Evolutionary conservation across 2,113 vertebrate species (phyloP), one percentile per base, ranked within the genome.

Genomic region (Osmerus mordax): DNA sequence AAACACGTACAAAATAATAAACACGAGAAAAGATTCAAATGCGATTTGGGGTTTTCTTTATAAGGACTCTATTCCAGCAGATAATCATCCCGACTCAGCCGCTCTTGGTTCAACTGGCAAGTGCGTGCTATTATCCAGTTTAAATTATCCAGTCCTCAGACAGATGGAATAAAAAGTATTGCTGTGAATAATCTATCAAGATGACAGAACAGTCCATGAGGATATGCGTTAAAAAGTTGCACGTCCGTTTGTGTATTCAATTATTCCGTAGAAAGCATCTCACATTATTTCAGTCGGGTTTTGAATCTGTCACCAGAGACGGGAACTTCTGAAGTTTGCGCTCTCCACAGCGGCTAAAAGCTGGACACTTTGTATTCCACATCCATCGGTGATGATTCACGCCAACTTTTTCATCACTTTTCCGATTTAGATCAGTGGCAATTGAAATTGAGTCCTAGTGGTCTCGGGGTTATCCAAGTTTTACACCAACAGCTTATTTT

Each of bases 391-490:
- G 9, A 72, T 28, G 53, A 52, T 12, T 88, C 82, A 90, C 36
- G 19, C 82, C 84, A 86, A 89, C 85, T 89, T 90, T 88, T 81
- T 78, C 87, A 87, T 89, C 84, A 86, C 83, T 84, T 86, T 75
- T 12, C 65, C 13, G 58, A 63, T 36, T 29, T 59, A 71, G 69
- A 60, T 66, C 25, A 12, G 54, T 66, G 18, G 66, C 69, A 67
- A 68, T 75, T 71, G 79, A 64, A 53, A 60, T 4, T 3, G 76
- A 67, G 60, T 18, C 14, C 62, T 3, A 54, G 51, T 70, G 13
- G 6, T 21, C 32, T 28, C 47, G 19, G 52, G 23, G 29, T 69
- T 59, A 75, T 76, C 69, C 74, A 75, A 63, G 65, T 70, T 73
- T 64, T 63, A 14, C 28, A 65, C 58, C 41, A 71, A 53, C 28